Percentiles rank a stretch among this genome's conserved stretches.
Conservation (phyloP, 1,140 invertebrate genomes). For the Bacillus rossius region DNA sequence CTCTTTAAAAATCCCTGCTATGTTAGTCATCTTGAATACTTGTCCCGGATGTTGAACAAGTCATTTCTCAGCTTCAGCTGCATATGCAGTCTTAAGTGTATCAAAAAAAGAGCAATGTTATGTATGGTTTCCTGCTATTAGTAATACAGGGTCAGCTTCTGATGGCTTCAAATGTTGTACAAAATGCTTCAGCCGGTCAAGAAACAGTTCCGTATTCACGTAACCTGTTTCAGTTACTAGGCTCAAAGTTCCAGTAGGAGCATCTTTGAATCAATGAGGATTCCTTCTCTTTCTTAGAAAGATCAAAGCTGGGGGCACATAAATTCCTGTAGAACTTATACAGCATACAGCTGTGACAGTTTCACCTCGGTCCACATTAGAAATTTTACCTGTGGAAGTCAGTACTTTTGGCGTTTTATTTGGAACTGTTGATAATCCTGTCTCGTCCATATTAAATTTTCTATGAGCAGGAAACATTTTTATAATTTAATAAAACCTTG, state of each 20-base stretch:
- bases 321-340: not conserved
- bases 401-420: not conserved
- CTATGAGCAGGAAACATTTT: not conserved
- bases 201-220: not conserved
- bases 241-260: not conserved
- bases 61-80: too few relatives aligned
- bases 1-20: too few relatives aligned
- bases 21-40: too few relatives aligned
- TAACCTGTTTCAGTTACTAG: not conserved
- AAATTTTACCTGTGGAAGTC: not conserved
- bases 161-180: not conserved
- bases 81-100: too few relatives aligned
- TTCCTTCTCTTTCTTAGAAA: not conserved
- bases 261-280: not conserved
- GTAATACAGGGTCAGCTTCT: not conserved
- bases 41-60: too few relatives aligned
- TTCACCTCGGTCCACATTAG: not conserved
- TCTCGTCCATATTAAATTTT: not conserved
- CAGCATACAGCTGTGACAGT: too few relatives aligned
- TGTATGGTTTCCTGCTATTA: not conserved
- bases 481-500: conserved; percentile 21
- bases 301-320: not conserved
- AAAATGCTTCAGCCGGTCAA: not conserved
- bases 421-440: not conserved
- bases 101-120: not conserved